Evolutionary conservation across 2,797 vertebrate species (phyloP).

Genomic region (Gorsachius magnificus): DNA sequence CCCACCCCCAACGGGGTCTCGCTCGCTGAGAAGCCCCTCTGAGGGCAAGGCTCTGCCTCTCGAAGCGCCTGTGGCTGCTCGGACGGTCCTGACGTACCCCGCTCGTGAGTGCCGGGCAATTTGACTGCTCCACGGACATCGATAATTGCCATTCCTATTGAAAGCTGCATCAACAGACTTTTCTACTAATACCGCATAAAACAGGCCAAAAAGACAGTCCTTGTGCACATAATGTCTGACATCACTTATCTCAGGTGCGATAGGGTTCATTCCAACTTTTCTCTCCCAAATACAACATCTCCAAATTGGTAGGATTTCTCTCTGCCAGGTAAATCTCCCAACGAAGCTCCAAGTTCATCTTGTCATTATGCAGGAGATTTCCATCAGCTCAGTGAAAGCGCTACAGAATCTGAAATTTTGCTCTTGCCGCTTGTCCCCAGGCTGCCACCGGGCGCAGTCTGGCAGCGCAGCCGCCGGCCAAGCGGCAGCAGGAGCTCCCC

Average conservation of each 20-base stretch:
- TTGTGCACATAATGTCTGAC: rapidly evolving
- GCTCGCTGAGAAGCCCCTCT: not conserved
- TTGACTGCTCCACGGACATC: rapidly evolving
- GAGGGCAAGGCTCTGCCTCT: not conserved
- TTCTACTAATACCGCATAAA: rapidly evolving
- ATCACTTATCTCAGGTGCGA: not conserved
- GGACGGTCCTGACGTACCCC: rapidly evolving
- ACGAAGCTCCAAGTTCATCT: not conserved
- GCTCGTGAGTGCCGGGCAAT: not conserved
- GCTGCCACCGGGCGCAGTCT: not conserved
- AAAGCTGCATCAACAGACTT: rapidly evolving
- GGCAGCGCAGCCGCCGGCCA: rapidly evolving
- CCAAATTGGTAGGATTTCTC: not conserved
- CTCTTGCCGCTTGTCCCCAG: rapidly evolving
- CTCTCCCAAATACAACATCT: rapidly evolving
- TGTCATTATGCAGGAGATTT: not conserved
- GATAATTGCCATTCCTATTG: rapidly evolving
- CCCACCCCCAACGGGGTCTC: rapidly evolving
- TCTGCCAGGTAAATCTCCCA: not conserved
- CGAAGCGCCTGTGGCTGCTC: not conserved
- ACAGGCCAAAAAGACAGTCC: not conserved
- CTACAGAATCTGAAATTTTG: not conserved
- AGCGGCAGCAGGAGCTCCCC: not conserved
- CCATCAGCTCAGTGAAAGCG: rapidly evolving
- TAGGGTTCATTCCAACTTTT: not conserved